Base-by-base conservation (phyloP, 2,797 vertebrate genomes). In the Numenius phaeopus region DNA sequence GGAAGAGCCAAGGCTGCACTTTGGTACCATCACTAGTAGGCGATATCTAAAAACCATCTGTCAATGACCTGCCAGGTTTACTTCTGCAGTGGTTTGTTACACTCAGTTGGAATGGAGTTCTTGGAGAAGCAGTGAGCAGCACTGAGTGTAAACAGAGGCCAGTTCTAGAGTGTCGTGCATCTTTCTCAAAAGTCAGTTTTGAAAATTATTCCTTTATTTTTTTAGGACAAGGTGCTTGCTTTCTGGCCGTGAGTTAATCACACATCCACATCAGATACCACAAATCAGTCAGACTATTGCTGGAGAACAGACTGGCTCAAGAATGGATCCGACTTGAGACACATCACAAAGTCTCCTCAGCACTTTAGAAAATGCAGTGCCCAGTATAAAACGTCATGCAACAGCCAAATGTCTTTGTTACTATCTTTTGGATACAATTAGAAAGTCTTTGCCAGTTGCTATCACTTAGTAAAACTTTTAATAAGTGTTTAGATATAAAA, bases 321-420 rank as follows among this genome's bases (percentile, higher is more conserved):
- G 15, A 86, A 40, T 12, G 14, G 32, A 50, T 70, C 23, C 24
- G 65, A 34, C 17, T 76, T 27, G n/a, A 81, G 18, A 64, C 22
- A 6, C 52, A 59, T 37, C 27, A 26, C 27, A 70, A 57, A 76
- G 7, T 30, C n/a, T 88, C 27, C 34, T 46, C 26, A 61, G 55
- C 24, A 26, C 34, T 69, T 82, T 27, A 70, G 64, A 86, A 87
- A 91, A 91, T 73, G 34, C 32, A 24, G 12, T 62, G 20, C 34
- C 19, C 2, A 1, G 5, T 32, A 12, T 14, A 77, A 59, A 58
- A 47, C 0, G 0, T 32, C 0, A 0, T 70, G 21, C 29, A 83
- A n/a, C 39, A 82, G 22, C 12, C 40, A n/a, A 40, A 32, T 1
- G 2, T 58, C 0, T 1, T 61, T 70, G 30, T 24, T 80, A 26